Percentiles rank a stretch among this genome's conserved stretches.
These are phyloP conservation scores for Corythaixoides concolor DNA, from an alignment of 2,113 vertebrate genomes.

Conservation along the genomic window DNA sequence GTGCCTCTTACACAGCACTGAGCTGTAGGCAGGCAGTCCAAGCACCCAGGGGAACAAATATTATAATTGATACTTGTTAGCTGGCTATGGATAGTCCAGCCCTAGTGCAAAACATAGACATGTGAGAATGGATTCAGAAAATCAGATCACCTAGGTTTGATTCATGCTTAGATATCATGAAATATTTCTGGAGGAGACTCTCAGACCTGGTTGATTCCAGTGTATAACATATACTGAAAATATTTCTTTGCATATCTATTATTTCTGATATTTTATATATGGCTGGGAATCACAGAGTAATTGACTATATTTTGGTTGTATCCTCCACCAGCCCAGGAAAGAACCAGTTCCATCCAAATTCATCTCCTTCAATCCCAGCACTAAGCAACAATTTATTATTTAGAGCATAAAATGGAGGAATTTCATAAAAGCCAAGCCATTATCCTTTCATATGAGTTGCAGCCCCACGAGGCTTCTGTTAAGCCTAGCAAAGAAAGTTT, in stretches of 20 bases:
- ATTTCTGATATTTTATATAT: not conserved
- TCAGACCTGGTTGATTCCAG: not conserved
- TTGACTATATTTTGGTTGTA: not conserved
- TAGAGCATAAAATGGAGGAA: not conserved
- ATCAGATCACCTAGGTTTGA: not conserved
- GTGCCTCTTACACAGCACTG: not conserved
- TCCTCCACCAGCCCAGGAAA: not conserved
- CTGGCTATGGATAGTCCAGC: not conserved
- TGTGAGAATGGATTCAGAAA: not conserved
- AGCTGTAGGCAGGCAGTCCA: not conserved
- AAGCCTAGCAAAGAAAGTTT: not conserved
- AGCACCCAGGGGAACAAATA: not conserved
- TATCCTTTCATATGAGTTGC: not conserved
- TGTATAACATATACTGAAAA: not conserved
- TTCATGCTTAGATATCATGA: not conserved
- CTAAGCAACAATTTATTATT: not conserved
- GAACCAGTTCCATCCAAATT: not conserved
- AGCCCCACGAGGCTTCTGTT: not conserved
- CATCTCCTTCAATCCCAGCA: not conserved
- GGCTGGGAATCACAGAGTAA: not conserved
- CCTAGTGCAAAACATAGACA: not conserved
- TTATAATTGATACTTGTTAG: not conserved
- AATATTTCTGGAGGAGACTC: not conserved
- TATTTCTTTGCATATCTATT: not conserved
- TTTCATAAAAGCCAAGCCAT: not conserved